Evolutionary conservation across 2,113 vertebrate genomes (phyloP), one percentile per base, ranked within the genome.

Genomic region (Parotia lawesii): DNA sequence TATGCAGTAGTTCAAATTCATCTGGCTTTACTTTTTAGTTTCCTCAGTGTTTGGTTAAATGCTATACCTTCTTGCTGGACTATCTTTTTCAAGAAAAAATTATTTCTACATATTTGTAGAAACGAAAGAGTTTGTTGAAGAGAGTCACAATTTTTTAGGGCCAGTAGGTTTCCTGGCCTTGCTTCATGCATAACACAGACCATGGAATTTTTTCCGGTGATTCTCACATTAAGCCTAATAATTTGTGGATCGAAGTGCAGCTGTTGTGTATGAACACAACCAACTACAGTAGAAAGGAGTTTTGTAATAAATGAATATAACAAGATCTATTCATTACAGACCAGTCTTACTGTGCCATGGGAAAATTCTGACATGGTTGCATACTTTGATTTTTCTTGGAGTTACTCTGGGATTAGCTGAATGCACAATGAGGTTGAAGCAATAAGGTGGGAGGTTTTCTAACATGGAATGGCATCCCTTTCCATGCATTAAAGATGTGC

Each of bases 231-330:
- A 79, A 94, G 71, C 25, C 89, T 89, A 80, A 45, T 88, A 93
- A 91, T 95, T 80, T 77, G 75, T 83, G 89, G 47, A 83, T 93
- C 0, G 5, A 87, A 93, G 48, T 88, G 90, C 94, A 96, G 94
- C 93, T 96, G 93, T 95, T 1, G 4, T 77, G 40, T 40, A 40
- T 82, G 71, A 95, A 51, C 62, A 83, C 23, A 66, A 45, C 25
- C 5, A 44, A 28, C 51, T 15, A 11, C 53, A 14, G 28, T 60
- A 87, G 78, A 90, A 95, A 95, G 35, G 58, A 54, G 11, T 40
- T 93, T 91, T 92, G 67, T 85, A 66, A 74, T 85, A 91, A 83
- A 54, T 56, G 66, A 64, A 44, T 73, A 62, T 54, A 87, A 89
- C 24, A 83, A 83, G 56, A 37, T 66, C 71, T 83, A 0, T 83